Conservation (phyloP, 2,888 invertebrate species). For the Drosophila tanythrix region DNA sequence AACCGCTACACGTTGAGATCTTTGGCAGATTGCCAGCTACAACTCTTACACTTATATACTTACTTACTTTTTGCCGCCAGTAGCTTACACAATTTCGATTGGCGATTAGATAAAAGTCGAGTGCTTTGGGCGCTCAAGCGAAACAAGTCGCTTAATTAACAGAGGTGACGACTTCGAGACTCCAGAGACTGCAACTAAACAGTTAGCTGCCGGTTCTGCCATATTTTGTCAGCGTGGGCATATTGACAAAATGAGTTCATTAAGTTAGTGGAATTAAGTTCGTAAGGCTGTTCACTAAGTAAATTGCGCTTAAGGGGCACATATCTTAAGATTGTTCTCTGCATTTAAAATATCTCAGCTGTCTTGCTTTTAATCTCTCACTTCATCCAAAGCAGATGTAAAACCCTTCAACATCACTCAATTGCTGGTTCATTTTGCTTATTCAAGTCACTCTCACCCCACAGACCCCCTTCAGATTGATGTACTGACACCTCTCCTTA, state of each 20-base stretch:
- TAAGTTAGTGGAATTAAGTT: slow-evolving; percentile 2
- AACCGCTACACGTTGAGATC: slow-evolving; percentile 58
- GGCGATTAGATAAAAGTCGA: slow-evolving; percentile 68
- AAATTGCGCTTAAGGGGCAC: background rate
- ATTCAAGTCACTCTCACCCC: slow-evolving; percentile 8
- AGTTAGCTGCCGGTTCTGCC: slow-evolving; percentile 20
- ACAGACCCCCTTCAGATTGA: slow-evolving; percentile 3
- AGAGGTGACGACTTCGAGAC: slow-evolving; percentile 29
- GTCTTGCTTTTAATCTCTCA: no score
- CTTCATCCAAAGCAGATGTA: background rate
- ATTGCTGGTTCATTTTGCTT: slow-evolving; percentile 5
- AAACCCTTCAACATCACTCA: background rate
- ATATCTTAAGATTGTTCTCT: background rate
- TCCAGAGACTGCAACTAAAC: slow-evolving; percentile 8
- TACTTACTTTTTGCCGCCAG: slow-evolving; percentile 21
- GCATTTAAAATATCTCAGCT: background rate
- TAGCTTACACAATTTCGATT: slow-evolving; percentile 74
- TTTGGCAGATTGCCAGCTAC: slow-evolving; percentile 16
- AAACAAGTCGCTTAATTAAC: slow-evolving; percentile 71
- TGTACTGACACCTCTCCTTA: slow-evolving; percentile 43
- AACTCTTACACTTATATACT: slow-evolving; percentile 2
- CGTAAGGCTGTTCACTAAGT: background rate
- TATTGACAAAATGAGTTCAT: slow-evolving; percentile 33
- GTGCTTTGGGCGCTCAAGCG: slow-evolving; percentile 49
- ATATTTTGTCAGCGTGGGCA: slow-evolving; percentile 16